A percentile compares a stretch with the other conserved stretches of the same genome.
phyloP scores from a whole-genome alignment of 1,140 invertebrate species.

The Saccostrea cuccullata region DNA sequence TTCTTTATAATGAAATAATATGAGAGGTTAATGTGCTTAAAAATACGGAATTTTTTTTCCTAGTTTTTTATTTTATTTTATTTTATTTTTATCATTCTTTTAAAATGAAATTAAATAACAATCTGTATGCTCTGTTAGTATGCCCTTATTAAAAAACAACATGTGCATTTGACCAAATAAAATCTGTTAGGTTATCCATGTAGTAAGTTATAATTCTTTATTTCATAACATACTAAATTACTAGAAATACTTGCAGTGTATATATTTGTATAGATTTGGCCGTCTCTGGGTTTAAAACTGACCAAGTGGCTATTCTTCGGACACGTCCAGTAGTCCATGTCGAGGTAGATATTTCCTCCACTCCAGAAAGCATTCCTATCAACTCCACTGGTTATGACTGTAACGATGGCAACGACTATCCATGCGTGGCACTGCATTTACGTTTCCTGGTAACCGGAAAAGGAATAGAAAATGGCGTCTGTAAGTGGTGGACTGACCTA shows the following conservation, averaged over 20 bases:
- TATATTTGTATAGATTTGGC: background rate
- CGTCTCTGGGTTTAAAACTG: background rate
- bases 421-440: background rate
- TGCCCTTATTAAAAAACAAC: no score
- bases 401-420: constrained; percentile 9
- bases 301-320: constrained; percentile 5
- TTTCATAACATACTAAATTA: no score
- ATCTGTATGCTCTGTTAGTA: no score
- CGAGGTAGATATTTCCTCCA: background rate
- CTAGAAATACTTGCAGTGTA: background rate
- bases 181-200: no score
- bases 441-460: constrained; percentile 7
- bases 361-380: background rate
- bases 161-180: no score
- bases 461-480: constrained; percentile 1
- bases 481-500: background rate
- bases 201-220: no score
- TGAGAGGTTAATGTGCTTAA: no score
- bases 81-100: no score
- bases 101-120: no score
- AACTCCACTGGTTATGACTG: constrained; percentile 12
- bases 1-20: background rate
- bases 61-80: no score
- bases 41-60: no score
- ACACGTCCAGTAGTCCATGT: constrained; percentile 28